Conservation (phyloP, 2,113 vertebrate genomes). For the Camelus dromedarius region DNA sequence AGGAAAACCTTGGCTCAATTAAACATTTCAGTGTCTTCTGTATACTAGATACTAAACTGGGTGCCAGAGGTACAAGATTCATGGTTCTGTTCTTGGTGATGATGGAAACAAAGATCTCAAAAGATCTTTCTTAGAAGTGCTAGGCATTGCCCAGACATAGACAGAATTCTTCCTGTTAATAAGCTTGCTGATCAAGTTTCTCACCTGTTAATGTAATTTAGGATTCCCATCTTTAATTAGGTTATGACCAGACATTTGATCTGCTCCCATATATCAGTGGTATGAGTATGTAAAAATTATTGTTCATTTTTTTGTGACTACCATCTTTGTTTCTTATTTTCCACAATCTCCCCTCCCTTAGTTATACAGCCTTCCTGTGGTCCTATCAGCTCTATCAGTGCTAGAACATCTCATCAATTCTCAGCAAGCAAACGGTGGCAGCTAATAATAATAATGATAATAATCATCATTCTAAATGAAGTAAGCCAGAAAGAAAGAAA, state of each 20-base stretch:
- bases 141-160: not conserved
- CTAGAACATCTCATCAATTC: not conserved
- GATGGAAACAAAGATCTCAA: slow-evolving; percentile 38
- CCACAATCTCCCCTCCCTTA: not conserved
- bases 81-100: not conserved
- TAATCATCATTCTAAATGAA: not conserved
- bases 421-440: not conserved
- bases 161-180: not conserved
- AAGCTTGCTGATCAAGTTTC: not conserved
- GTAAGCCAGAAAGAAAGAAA: too few relatives aligned
- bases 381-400: not conserved
- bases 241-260: slow-evolving; percentile 28
- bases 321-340: not conserved
- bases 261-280: slow-evolving; percentile 27
- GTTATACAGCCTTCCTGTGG: not conserved
- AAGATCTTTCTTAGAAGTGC: not conserved
- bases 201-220: slow-evolving; percentile 28
- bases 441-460: not conserved
- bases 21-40: not conserved
- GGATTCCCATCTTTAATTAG: slow-evolving; percentile 24
- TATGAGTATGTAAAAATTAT: slow-evolving; percentile 56
- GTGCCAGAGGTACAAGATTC: not conserved
- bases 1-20: slow-evolving; percentile 17
- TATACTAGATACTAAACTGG: not conserved
- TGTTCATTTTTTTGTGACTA: not conserved